Evolutionary conservation across 2,113 vertebrate genomes (phyloP), one percentile per base, ranked within the genome.

Genomic region (Phalacrocorax pelagicus): DNA sequence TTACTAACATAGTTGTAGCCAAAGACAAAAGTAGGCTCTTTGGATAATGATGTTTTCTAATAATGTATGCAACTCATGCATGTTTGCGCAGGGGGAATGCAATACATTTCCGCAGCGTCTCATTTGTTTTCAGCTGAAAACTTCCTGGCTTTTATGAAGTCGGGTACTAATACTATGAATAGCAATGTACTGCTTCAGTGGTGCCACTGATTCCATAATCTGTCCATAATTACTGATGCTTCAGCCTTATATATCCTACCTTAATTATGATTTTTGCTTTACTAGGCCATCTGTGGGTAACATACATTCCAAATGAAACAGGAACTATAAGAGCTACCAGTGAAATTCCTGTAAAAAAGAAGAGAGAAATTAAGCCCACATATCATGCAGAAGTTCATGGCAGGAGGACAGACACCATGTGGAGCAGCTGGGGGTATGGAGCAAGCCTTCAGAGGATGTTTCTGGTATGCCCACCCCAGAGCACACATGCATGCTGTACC

Each of bases 261-360:
- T 99, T 99, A 74, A 99, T 98, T 94, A 99, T 99, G 75, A 98
- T 97, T 97, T 99, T 99, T 0, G 99, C 99, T 75, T 86, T 46
- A 5, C 22, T 18, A 21, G 99, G 99, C 99, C 99, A 99, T 70
- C 74, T 98, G 93, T 97, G 77, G 94, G 99, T 99, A 36, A 99
- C 97, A 66, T 83, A 98, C 7, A 99, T 98, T 82, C 99, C 99
- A 74, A 98, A 0, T 0, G 93, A 96, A 59, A 99, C 98, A 12
- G 99, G 99, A 93, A 99, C 4, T 38, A 99, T 58, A 9, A 99
- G 98, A n/a, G 98, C 89, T 26, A 98, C 98, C 32, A 99, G 97
- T n/a, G 99, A 99, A 94, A 98, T 97, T 24, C 99, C 99, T 99
- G 94, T 36, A 47, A 92, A 72, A 90, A 66, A 94, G 29, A 78